Base-by-base conservation (phyloP, 2,113 vertebrate species). In the Salvator merianae region DNA sequence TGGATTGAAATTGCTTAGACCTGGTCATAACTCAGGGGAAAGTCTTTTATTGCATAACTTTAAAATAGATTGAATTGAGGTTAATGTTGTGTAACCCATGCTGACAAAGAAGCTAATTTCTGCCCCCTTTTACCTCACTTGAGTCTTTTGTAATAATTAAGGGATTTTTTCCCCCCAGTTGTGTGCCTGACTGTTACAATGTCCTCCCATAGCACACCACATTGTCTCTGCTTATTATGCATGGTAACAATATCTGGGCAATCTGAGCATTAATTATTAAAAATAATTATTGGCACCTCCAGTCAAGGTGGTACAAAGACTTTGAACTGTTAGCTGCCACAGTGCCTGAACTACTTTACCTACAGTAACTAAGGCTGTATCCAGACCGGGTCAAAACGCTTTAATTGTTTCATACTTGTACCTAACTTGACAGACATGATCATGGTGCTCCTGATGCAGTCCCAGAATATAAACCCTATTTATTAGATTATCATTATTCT, bases 21-120 rank as follows among this genome's bases (percentile, higher is more conserved):
- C 8, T 40, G 79, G 84, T 59, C 71, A 72, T 81, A 38, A 0
- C 2, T 72, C 84, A 30, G 5, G 82, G 70, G 34, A 92, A 85
- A 87, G 82, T 69, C 0, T 70, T 68, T 93, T 7, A 81, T 63
- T 91, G 55, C 50, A 40, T 86, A 50, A 14, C 7, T 77, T 80
- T 91, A 30, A 63, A 92, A 75, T 79, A 0, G 0, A 68, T 90
- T 87, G 69, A 88, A 88, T 84, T 72, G 59, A 70, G 69, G 87
- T 85, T 77, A 90, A 87, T 66, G 40, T 24, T 82, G 65, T 18
- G 78, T 50, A 43, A n/a, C 32, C 7, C 22, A 9, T 73, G 26
- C 53, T 73, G 47, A 81, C 3, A 55, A 53, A 43, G 50, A 55
- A 30, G 34, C n/a, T 69, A 53, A 24, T 36, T 47, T 81, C n/a